A percentile compares a stretch with the other conserved stretches of the same genome.
phyloP scores from a whole-genome alignment of 37 sponge, comb jelly and placozoan genomes.

The Oopsacas minuta region DNA sequence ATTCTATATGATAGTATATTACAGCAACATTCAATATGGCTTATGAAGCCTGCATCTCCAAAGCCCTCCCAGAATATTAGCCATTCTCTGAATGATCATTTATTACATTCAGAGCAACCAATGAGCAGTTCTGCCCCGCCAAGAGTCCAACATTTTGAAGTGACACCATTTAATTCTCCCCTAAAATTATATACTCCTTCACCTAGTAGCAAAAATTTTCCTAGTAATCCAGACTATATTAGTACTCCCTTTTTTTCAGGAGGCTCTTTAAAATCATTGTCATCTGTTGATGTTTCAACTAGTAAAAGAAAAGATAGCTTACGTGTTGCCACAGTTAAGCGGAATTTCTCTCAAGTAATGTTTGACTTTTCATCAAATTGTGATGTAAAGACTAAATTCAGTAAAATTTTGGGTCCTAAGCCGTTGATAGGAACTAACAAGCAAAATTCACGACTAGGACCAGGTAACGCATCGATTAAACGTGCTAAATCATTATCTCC shows the following conservation, averaged over 20 bases:
- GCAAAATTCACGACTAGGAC: not conserved
- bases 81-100: not conserved
- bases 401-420: not conserved
- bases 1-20: not conserved
- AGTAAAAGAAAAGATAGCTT: not conserved
- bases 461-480: not conserved
- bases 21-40: not conserved
- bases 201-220: not conserved
- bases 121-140: slow-evolving; percentile 14
- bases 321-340: not conserved
- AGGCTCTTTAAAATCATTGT: not conserved
- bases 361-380: not conserved
- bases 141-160: slow-evolving; percentile 17
- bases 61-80: not conserved
- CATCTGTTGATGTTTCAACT: not conserved
- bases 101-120: not conserved
- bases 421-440: not conserved
- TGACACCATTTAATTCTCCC: not conserved
- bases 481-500: not conserved
- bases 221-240: not conserved
- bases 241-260: not conserved
- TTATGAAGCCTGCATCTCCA: not conserved
- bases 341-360: not conserved
- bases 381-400: not conserved
- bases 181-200: slow-evolving; percentile 10